A percentile compares a stretch with the other conserved stretches of the same genome.
Evolutionary conservation across 2,888 invertebrate genomes (phyloP).

Genomic region (Calameuta idolon): DNA sequence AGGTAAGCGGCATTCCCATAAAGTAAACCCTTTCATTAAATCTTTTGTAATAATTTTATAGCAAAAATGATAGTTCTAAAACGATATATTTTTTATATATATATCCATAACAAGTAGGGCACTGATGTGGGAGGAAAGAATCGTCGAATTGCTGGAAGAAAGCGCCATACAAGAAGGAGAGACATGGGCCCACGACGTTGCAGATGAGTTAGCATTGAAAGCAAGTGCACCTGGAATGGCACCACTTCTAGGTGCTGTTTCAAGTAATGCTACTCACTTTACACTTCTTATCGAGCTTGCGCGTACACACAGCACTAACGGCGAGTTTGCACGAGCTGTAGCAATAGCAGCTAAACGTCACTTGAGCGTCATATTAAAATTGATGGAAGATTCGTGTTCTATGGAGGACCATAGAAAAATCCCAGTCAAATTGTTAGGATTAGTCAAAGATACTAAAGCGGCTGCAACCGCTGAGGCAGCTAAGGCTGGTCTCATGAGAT

Average conservation of each 20-base stretch:
- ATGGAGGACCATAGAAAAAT: slow-evolving; percentile 50
- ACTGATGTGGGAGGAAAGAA: slow-evolving; percentile 50
- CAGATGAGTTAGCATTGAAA: slow-evolving; percentile 49
- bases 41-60: background rate
- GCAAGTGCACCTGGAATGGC: slow-evolving; percentile 38
- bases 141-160: slow-evolving; percentile 56
- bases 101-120: background rate
- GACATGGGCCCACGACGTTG: slow-evolving; percentile 52
- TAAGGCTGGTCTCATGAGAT: slow-evolving; percentile 52
- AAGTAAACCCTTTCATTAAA: background rate
- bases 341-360: slow-evolving; percentile 55
- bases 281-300: slow-evolving; percentile 45
- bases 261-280: slow-evolving; percentile 47
- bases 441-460: slow-evolving; percentile 55
- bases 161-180: slow-evolving; percentile 53
- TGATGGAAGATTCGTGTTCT: slow-evolving; percentile 52
- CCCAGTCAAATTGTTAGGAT: slow-evolving; percentile 53
- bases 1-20: slow-evolving; percentile 24
- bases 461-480: slow-evolving; percentile 55
- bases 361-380: slow-evolving; percentile 42
- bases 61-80: background rate
- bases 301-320: slow-evolving; percentile 37
- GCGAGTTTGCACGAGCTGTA: slow-evolving; percentile 51
- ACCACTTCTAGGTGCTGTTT: slow-evolving; percentile 50
- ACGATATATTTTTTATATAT: background rate